Percentiles rank a stretch among this genome's conserved stretches.
Conservation (phyloP, 2,113 vertebrate species). For the Tringa solitaria region DNA sequence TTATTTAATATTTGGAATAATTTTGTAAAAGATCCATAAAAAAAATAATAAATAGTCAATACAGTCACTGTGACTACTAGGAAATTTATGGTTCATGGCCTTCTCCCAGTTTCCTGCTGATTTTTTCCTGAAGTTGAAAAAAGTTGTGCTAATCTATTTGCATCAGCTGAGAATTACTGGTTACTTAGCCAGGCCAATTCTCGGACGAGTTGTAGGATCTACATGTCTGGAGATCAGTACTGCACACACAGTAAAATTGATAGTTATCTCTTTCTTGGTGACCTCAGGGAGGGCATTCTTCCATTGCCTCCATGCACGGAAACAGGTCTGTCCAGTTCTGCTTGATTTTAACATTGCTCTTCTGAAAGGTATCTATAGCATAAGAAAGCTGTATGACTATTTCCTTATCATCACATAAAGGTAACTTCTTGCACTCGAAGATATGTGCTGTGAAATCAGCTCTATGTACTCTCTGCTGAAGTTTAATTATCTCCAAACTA, state of each 20-base stretch:
- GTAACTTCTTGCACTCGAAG: not conserved
- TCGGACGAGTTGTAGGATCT: not conserved
- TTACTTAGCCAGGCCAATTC: not conserved
- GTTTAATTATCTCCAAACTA: not conserved
- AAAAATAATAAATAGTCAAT: not conserved
- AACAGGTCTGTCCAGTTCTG: not conserved
- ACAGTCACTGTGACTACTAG: not conserved
- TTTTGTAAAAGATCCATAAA: not conserved
- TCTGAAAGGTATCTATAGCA: not conserved
- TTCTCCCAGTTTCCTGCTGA: not conserved
- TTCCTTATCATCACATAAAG: not conserved
- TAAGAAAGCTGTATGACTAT: not conserved
- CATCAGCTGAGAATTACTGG: not conserved
- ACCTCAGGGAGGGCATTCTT: not conserved
- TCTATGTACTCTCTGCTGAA: not conserved
- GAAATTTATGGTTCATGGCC: not conserved
- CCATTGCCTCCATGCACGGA: not conserved
- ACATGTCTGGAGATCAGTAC: not conserved
- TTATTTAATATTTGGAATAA: not conserved
- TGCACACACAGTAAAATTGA: not conserved
- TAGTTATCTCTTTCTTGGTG: not conserved
- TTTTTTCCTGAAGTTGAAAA: not conserved
- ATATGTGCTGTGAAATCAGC: not conserved
- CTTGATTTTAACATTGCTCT: not conserved
- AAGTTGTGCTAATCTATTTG: not conserved